Percentiles rank a stretch among this genome's conserved stretches.
Evolutionary conservation across 2,797 vertebrate genomes (phyloP).

Genomic region (Champsocephalus gunnari): DNA sequence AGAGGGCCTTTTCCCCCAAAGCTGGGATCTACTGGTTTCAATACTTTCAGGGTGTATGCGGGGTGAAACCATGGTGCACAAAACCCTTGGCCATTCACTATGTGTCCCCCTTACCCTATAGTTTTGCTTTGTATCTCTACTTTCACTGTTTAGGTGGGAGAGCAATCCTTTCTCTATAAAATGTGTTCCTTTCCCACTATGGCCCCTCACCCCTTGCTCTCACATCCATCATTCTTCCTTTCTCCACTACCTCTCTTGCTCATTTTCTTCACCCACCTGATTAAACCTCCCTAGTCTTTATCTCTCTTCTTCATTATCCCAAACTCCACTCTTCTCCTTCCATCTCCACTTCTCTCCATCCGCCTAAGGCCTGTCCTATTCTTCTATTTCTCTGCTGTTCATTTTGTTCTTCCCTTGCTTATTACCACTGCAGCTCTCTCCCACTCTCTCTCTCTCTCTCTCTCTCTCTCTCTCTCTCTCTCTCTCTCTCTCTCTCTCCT

Average conservation of each 20-base stretch:
- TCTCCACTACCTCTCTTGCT: constrained; percentile 4
- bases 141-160: background rate
- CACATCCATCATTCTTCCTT: background rate
- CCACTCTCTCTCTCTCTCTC: constrained; percentile 41
- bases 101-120: background rate
- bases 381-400: constrained; percentile 12
- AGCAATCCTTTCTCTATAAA: background rate
- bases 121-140: background rate
- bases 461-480: constrained; percentile 23
- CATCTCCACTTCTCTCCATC: constrained; percentile 26
- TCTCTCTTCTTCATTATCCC: constrained; percentile 23
- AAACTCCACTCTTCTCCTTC: constrained; percentile 28
- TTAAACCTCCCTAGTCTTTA: constrained; percentile 12
- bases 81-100: background rate
- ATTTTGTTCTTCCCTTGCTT: constrained; percentile 24
- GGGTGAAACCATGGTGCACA: background rate
- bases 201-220: background rate
- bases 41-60: background rate
- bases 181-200: constrained; percentile 7
- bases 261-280: constrained; percentile 17
- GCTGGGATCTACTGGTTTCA: background rate
- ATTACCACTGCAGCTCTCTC: constrained; percentile 49
- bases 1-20: background rate
- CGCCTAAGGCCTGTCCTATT: constrained; percentile 16
- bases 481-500: constrained; percentile 37